phyloP scores from a whole-genome alignment of 2,888 invertebrate genomes.

The Magallana nippona region DNA sequence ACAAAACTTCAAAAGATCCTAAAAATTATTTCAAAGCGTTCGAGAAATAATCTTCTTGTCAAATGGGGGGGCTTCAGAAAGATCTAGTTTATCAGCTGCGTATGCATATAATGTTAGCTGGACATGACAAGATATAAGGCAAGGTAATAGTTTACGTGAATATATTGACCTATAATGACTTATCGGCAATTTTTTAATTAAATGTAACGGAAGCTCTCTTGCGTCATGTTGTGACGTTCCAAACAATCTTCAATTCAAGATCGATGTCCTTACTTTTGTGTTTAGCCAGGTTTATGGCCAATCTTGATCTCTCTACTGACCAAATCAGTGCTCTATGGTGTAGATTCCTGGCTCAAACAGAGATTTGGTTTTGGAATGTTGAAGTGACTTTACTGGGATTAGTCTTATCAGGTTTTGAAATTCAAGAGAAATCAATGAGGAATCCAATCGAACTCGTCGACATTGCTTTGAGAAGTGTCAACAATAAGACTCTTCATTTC shows the following conservation, averaged over 20 bases:
- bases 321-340: neutral
- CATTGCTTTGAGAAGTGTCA: neutral
- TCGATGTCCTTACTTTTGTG: neutral
- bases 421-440: slow-evolving; percentile 22
- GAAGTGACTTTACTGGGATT: neutral
- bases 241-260: neutral
- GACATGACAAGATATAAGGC: no score
- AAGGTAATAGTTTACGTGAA: no score
- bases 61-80: neutral
- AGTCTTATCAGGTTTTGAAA: slow-evolving; percentile 10
- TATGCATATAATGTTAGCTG: neutral
- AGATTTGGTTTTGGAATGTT: slow-evolving; percentile 10
- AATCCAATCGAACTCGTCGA: slow-evolving; percentile 9
- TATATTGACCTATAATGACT: neutral
- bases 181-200: neutral
- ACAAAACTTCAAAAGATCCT: slow-evolving; percentile 3
- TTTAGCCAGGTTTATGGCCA: neutral
- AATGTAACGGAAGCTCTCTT: neutral
- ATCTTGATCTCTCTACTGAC: neutral
- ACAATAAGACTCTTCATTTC: neutral
- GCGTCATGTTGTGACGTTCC: neutral
- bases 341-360: neutral
- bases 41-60: slow-evolving; percentile 22
- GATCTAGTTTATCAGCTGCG: neutral
- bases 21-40: neutral